Base-by-base conservation (phyloP, 2,888 invertebrate genomes). In the Nemotelus pantherinus region DNA sequence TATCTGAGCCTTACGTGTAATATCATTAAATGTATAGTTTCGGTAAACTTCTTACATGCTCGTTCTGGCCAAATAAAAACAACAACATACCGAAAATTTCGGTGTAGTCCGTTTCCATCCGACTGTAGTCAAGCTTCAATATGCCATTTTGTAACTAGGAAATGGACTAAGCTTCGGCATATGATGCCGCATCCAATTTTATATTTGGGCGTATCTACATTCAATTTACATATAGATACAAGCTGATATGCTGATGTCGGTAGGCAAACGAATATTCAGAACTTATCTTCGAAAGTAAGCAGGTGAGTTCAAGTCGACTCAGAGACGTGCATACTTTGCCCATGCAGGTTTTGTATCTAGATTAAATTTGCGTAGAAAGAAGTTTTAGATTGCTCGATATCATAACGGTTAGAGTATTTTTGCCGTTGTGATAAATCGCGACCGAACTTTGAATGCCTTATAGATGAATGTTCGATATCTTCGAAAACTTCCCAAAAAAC, bases 101-200 rank as follows among this genome's bases (percentile, higher is more conserved):
- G 63, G 50, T 74, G 74, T 9, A 47, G 48, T 60, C 47, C 25
- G 48, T 60, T 74, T 48, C 7, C 60, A 10, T 74, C 44, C 41
- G 60, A 9, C 60, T 58, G 72, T 50, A 68, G 68, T 1, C 68
- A 72, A 60, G 47, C 74, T 74, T 58, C 53, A 78, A 75, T 64
- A 74, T 77, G 79, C 75, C 67, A 68, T 79, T 79, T 77, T 77
- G 75, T 72, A 77, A 79, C 77, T 77, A 76, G 76, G 79, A 79
- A 79, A 79, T 79, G 79, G 79, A 79, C 77, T 79, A 79, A 79
- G 79, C 77, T 79, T 74, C 67, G 77, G 76, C 55, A 79, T 79
- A 77, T 79, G 77, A 77, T 76, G 71, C 60, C 48, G 53, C 76
- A 70, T 77, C 77, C 76, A 77, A 79, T 77, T 68, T 48, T 43